These are phyloP conservation scores for Pachliopta kotzebuea DNA, from an alignment of 2,888 invertebrate species.

Conservation along the genomic window DNA sequence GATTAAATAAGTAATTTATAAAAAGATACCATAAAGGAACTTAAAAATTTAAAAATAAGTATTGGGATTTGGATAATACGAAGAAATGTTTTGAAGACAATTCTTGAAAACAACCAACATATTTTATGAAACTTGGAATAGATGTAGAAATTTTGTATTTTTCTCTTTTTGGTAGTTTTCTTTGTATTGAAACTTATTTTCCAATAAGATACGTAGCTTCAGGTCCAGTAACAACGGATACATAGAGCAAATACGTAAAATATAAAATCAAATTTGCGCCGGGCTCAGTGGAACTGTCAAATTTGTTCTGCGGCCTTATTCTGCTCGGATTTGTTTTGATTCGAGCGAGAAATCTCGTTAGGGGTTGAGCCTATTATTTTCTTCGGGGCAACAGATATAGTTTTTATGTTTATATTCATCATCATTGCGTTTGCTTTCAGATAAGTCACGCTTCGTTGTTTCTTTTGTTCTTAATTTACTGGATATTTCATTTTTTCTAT, in stretches of 20 bases:
- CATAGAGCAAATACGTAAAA: slow-evolving; percentile 23
- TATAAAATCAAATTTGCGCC: slow-evolving; percentile 27
- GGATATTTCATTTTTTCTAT: background rate
- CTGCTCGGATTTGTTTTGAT: slow-evolving; percentile 34
- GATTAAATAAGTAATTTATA: too few relatives aligned
- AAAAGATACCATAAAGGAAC: too few relatives aligned
- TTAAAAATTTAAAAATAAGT: too few relatives aligned
- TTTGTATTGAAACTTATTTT: background rate
- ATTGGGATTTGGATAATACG: too few relatives aligned
- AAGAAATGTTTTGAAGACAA: too few relatives aligned
- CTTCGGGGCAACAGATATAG: slow-evolving; percentile 22
- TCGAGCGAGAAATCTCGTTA: slow-evolving; percentile 34
- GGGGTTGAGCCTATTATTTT: slow-evolving; percentile 30
- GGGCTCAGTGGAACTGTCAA: slow-evolving; percentile 26
- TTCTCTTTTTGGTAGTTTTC: background rate
- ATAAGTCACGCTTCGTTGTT: background rate
- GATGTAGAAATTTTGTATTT: background rate
- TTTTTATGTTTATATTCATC: slow-evolving; percentile 8
- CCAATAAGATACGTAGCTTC: slow-evolving; percentile 1
- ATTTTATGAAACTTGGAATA: too few relatives aligned
- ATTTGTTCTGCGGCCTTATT: slow-evolving; percentile 30
- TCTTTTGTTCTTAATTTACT: background rate
- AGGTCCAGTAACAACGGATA: slow-evolving; percentile 18
- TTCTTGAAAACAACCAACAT: too few relatives aligned
- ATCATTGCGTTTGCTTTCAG: background rate